Evolutionary conservation across 2,113 vertebrate species (phyloP).

Genomic region (Gasterosteus aculeatus): DNA sequence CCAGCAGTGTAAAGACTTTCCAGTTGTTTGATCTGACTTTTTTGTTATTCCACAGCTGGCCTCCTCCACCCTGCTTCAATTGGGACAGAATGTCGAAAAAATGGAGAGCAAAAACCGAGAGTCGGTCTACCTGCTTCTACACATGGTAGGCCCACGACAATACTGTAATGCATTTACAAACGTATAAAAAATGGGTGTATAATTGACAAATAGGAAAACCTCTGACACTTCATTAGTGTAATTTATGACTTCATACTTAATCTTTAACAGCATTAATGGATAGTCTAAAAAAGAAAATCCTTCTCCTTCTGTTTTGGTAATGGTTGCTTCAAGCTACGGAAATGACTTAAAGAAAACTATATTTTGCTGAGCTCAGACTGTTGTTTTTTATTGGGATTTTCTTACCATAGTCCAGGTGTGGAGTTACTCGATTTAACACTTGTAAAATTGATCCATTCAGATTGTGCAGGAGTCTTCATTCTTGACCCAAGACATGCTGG

Average conservation of each 20-base stretch:
- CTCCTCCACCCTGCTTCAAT: conserved; percentile 88
- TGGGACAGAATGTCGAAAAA: conserved; percentile 88
- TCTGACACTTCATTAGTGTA: not conserved
- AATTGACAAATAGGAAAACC: conserved; percentile 8
- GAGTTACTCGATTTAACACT: not conserved
- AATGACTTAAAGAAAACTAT: not conserved
- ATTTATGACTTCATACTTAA: conserved; percentile 26
- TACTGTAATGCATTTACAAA: not conserved
- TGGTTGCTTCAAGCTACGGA: not conserved
- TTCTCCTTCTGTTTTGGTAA: not conserved
- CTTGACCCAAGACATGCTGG: conserved; percentile 91
- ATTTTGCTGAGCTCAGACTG: not conserved
- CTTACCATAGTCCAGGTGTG: not conserved
- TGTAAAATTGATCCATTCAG: conserved; percentile 64
- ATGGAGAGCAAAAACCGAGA: conserved; percentile 87
- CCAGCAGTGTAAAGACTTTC: conserved; percentile 28
- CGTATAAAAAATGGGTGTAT: conserved; percentile 1
- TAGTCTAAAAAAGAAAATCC: not conserved
- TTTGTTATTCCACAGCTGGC: conserved; percentile 81
- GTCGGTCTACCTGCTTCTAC: conserved; percentile 89
- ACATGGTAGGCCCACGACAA: conserved; percentile 82
- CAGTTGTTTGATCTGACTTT: conserved; percentile 28
- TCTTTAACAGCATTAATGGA: conserved; percentile 27
- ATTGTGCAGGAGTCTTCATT: conserved; percentile 91
- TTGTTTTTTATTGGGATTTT: not conserved